Evolutionary conservation across 2,113 vertebrate species (phyloP).

Genomic region (Myrmophylax atrothorax): DNA sequence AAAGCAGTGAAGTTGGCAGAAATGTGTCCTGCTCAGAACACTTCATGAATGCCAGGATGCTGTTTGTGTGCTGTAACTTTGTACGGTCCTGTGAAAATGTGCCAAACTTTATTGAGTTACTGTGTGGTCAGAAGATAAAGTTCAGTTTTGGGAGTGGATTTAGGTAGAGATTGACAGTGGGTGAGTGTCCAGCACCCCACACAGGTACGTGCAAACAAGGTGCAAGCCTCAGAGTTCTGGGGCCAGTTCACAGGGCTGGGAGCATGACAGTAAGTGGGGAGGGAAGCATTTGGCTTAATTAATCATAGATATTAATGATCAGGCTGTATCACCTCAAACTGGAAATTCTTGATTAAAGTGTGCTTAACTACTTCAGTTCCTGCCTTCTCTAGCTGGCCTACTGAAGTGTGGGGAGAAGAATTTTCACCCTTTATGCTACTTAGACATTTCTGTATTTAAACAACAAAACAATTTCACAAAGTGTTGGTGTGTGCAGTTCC

Average conservation of each 20-base stretch:
- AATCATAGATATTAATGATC: not conserved
- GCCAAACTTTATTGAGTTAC: slow-evolving; percentile 24
- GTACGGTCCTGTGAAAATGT: not conserved
- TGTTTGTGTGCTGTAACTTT: slow-evolving; percentile 27
- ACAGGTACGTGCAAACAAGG: not conserved
- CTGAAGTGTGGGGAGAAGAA: not conserved
- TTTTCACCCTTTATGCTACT: not conserved
- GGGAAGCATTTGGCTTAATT: not conserved
- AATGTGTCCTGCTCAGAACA: not conserved
- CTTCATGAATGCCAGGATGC: not conserved
- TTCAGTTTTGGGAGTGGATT: not conserved
- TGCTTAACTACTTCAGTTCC: not conserved
- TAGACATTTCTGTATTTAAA: not conserved
- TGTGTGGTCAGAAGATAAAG: not conserved
- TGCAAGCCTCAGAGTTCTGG: not conserved
- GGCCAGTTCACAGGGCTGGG: not conserved
- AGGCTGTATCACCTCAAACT: not conserved
- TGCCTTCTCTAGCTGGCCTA: not conserved
- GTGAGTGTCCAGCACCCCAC: not conserved
- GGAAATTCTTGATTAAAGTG: not conserved
- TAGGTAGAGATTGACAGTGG: not conserved
- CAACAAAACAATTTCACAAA: not conserved
- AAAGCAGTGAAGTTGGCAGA: slow-evolving; percentile 51
- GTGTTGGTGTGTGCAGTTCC: not conserved
- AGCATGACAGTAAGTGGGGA: not conserved